Evolutionary conservation across 2,113 vertebrate genomes (phyloP).

Genomic region (Crotalus tigris): DNA sequence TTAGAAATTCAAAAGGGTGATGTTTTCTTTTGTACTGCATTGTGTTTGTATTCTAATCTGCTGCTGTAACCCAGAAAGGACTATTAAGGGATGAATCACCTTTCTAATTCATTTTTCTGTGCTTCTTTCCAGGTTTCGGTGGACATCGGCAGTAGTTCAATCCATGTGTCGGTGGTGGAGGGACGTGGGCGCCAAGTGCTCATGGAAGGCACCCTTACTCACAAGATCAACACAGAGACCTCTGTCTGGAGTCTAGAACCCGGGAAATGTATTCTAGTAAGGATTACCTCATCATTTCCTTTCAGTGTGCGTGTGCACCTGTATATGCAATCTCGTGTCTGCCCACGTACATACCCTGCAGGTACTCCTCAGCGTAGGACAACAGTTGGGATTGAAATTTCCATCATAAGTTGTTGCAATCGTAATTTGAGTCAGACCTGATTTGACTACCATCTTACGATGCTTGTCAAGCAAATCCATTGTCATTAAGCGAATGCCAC

Average conservation of each 20-base stretch:
- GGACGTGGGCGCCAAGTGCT: conserved; percentile 72
- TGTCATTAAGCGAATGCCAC: not conserved
- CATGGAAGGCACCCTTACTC: conserved; percentile 88
- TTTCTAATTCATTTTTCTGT: not conserved
- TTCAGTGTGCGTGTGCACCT: too few species aligned
- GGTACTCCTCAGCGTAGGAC: not conserved
- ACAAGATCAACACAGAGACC: conserved; percentile 92
- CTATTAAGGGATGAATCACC: not conserved
- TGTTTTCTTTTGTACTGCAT: not conserved
- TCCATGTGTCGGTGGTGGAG: conserved; percentile 80
- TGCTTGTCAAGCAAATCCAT: not conserved
- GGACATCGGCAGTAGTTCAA: conserved; percentile 68
- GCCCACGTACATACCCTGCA: not conserved
- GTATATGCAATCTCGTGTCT: not conserved
- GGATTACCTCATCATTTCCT: conserved; percentile 20
- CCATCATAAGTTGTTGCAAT: not conserved
- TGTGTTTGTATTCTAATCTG: not conserved
- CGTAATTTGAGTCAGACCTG: not conserved
- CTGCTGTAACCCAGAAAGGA: not conserved
- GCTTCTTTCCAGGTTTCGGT: conserved; percentile 80
- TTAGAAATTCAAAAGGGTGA: not conserved
- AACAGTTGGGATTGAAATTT: not conserved
- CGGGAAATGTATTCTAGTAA: conserved; percentile 84
- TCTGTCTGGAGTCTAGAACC: conserved; percentile 97
- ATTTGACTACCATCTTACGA: not conserved